Percentiles rank a stretch among this genome's conserved stretches.
Conservation (phyloP, 2,113 vertebrate species). For the Sander vitreus region DNA sequence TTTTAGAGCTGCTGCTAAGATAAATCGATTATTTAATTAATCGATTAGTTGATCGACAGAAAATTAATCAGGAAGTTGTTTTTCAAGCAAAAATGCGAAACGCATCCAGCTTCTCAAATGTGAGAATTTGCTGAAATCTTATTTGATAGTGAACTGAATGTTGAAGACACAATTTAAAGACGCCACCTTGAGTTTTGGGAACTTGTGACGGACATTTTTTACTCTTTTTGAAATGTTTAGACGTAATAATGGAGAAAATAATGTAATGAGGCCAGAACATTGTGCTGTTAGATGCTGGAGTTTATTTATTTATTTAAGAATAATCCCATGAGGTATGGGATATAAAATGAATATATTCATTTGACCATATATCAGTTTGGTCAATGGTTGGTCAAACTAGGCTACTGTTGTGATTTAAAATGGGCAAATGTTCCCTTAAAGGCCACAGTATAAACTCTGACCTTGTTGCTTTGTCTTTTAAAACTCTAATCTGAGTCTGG, state of each 20-base stretch:
- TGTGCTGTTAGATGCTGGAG: background rate
- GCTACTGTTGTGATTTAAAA: background rate
- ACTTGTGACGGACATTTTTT: too few relatives aligned
- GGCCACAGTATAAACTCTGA: slow-evolving; percentile 21
- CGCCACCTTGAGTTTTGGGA: too few relatives aligned
- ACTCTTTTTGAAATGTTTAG: too few relatives aligned
- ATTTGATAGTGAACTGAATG: too few relatives aligned
- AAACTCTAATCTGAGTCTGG: slow-evolving; percentile 19
- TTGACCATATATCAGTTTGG: background rate
- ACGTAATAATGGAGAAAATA: too few relatives aligned
- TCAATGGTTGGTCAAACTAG: background rate
- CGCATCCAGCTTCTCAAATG: too few relatives aligned
- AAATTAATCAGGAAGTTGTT: background rate
- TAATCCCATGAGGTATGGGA: background rate
- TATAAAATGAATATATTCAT: background rate
- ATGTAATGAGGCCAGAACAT: background rate
- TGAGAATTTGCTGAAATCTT: too few relatives aligned
- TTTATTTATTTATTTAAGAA: background rate
- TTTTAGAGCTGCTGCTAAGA: too few relatives aligned
- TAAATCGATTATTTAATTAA: too few relatives aligned
- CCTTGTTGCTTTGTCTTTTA: slow-evolving; percentile 29
- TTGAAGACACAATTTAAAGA: too few relatives aligned
- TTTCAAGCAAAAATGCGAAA: too few relatives aligned
- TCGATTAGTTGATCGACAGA: too few relatives aligned
- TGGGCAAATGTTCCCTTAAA: slow-evolving; percentile 1